Percentiles rank a stretch among this genome's conserved stretches.
Evolutionary conservation across 1,140 invertebrate species (phyloP).

Genomic region (Saccostrea cuccullata): DNA sequence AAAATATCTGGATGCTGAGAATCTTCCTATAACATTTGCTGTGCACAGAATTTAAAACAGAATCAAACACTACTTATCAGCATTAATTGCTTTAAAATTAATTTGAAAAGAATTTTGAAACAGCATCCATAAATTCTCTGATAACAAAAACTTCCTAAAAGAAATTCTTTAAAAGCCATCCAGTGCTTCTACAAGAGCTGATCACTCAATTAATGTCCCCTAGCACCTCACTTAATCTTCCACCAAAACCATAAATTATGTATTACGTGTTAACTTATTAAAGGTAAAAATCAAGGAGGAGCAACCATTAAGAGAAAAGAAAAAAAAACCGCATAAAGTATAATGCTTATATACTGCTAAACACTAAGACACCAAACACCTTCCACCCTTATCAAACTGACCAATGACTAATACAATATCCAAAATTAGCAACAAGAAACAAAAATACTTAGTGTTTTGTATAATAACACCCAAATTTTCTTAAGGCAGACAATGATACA

Average conservation of each 20-base stretch:
- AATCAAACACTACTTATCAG: constrained; percentile 20
- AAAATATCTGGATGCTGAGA: constrained; percentile 17
- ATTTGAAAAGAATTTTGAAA: constrained; percentile 12
- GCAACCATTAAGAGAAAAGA: neutral
- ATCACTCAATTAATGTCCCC: too few species aligned
- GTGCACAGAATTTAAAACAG: neutral
- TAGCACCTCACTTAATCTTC: too few species aligned
- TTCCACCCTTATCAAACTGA: neutral
- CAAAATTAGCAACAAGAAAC: neutral
- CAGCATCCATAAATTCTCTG: constrained; percentile 7
- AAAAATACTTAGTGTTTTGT: constrained; percentile 6
- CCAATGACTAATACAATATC: neutral
- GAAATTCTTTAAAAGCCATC: neutral
- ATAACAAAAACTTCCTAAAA: neutral
- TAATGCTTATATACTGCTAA: too few species aligned
- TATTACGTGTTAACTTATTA: too few species aligned
- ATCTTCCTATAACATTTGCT: neutral
- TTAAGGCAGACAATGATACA: neutral
- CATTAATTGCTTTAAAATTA: constrained; percentile 30
- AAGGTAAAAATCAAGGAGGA: neutral
- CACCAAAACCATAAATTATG: too few species aligned
- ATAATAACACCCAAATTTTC: neutral
- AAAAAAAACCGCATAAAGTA: neutral
- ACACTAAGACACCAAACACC: neutral
- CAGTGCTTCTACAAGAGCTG: neutral